Conservation (phyloP, 2,888 invertebrate species). For the Dromius quadrimaculatus region DNA sequence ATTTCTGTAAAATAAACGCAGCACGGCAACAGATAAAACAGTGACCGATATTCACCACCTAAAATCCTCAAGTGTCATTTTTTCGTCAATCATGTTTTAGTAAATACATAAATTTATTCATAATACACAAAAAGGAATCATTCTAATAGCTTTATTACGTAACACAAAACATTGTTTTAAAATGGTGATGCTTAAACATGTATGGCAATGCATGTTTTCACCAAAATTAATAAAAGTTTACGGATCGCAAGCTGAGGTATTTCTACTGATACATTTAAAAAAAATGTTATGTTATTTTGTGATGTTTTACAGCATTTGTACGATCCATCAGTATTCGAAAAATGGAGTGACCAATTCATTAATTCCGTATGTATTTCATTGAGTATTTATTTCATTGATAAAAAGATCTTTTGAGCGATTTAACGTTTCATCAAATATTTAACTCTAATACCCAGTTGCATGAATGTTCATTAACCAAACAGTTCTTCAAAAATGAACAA, state of each 20-base stretch:
- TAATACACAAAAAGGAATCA: constrained; percentile 13
- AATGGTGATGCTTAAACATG: constrained; percentile 68
- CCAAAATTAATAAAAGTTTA: constrained; percentile 81
- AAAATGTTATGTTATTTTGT: background rate
- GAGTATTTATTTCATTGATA: constrained; percentile 19
- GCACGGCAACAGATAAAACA: constrained; percentile 32
- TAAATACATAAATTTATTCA: constrained; percentile 25
- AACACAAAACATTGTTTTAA: constrained; percentile 47
- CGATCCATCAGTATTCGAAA: constrained; percentile 76
- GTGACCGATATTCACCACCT: constrained; percentile 32
- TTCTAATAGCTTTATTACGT: constrained; percentile 16
- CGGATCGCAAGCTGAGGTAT: constrained; percentile 71
- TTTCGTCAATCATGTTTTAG: constrained; percentile 43
- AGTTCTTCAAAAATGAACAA: too few relatives aligned
- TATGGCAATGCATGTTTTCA: constrained; percentile 77
- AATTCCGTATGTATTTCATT: constrained; percentile 70
- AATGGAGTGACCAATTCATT: constrained; percentile 80
- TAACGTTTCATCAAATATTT: too few relatives aligned
- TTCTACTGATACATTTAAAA: constrained; percentile 29
- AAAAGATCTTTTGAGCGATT: too few relatives aligned
- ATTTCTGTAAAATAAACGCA: background rate
- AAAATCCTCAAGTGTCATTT: constrained; percentile 38
- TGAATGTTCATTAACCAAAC: too few relatives aligned
- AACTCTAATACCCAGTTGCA: too few relatives aligned
- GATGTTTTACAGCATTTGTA: constrained; percentile 72